Base-by-base conservation (phyloP, 2,113 vertebrate species). In the Sinocyclocheilus anshuiensis region DNA sequence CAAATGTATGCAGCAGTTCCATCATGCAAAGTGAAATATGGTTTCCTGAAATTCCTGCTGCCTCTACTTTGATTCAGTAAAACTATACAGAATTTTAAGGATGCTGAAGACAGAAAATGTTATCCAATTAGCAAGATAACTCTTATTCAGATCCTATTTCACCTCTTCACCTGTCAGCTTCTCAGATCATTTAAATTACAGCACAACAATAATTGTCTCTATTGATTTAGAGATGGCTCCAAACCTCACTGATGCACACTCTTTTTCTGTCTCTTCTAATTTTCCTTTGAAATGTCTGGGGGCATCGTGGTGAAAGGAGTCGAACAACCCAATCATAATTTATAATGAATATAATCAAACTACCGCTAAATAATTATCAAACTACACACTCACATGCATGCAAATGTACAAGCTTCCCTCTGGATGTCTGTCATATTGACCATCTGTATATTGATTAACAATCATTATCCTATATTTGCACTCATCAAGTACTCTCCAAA, bases 21-120 rank as follows among this genome's bases (percentile, higher is more conserved):
- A 74, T 74, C 36, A 74, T 74, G 20, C 71, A 74, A 74, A 74
- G 36, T 45, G 71, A 74, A 74, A 77, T 22, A 10, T 36, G 76
- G 2, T 22, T 78, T 36, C 26, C 29, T 33, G 29, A 33, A 33
- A 33, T 33, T 33, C 29, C 72, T 78, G 50, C 16, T 26, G 1
- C 6, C 3, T 80, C 33, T 24, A 22, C 33, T 42, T 39, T 24
- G 9, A 79, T 24, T 45, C 45, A 48, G 59, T 45, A 48, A 81
- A 81, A 45, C 7, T 45, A 81, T 12, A 16, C 1, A 10, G 6
- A 16, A 80, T 63, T 45, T 42, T 63, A 1, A 42, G 45, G 42
- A 65, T n/a, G 4, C 0, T 63, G 16, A 59, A 78, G 2, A 50
- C 24, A 33, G 4, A 36, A 33, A 57, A 24, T 77, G 15, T 10